A percentile compares a stretch with the other conserved stretches of the same genome.
Evolutionary conservation across 2,888 invertebrate genomes (phyloP).

Genomic region (Oscheius myriophilus): DNA sequence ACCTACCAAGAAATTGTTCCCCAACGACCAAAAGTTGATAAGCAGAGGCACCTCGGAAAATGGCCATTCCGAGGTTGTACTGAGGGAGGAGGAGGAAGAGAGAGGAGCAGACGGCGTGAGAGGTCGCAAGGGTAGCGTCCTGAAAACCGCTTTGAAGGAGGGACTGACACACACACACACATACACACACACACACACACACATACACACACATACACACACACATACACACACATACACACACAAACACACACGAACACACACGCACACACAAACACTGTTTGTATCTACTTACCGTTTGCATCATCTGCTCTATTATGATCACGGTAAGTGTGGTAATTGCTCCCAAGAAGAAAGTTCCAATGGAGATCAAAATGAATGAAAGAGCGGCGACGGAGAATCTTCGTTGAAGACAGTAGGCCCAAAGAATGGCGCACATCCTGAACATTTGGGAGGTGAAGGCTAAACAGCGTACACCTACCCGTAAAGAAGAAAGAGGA

Average conservation of each 20-base stretch:
- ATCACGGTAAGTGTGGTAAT: constrained; percentile 71
- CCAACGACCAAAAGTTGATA: constrained; percentile 70
- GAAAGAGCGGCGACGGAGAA: constrained; percentile 84
- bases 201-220: no score
- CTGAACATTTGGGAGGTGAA: constrained; percentile 66
- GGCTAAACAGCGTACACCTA: constrained; percentile 50
- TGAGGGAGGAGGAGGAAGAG: constrained; percentile 85
- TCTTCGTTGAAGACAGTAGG: constrained; percentile 81
- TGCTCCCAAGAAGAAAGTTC: constrained; percentile 83
- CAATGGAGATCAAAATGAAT: constrained; percentile 83
- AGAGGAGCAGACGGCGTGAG: constrained; percentile 77
- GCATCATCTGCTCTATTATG: constrained; percentile 59
- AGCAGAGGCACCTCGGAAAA: constrained; percentile 54
- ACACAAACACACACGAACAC: no score
- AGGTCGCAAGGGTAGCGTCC: constrained; percentile 50
- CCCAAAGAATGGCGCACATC: constrained; percentile 79
- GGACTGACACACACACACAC: no score
- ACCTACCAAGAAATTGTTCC: constrained; percentile 53
- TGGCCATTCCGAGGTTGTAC: constrained; percentile 82
- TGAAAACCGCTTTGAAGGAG: constrained; percentile 34
- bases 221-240: no score
- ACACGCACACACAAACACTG: no score
- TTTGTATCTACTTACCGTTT: constrained; percentile 32
- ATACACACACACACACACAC: background rate
- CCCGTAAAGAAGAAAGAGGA: constrained; percentile 77